phyloP scores from a whole-genome alignment of 2,888 invertebrate species.

The Conomelus anceps region DNA sequence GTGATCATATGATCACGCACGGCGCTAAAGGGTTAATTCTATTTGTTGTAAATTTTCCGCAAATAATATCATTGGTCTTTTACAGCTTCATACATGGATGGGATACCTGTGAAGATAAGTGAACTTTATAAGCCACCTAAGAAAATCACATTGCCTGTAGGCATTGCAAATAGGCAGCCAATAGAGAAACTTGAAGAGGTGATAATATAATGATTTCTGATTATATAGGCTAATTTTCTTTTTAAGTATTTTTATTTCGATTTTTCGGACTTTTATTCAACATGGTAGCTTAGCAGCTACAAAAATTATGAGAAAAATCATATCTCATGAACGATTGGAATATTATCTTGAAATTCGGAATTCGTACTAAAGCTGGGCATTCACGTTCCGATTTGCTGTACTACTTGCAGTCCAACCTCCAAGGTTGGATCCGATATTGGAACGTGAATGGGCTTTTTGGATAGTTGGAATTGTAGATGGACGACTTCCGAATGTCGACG shows the following conservation, averaged over 20 bases:
- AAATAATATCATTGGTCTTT: background rate
- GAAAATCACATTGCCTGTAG: constrained; percentile 54
- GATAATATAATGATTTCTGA: constrained; percentile 16
- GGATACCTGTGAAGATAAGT: constrained; percentile 80
- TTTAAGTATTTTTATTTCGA: background rate
- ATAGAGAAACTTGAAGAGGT: constrained; percentile 33
- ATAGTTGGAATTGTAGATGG: no score
- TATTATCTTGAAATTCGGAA: no score
- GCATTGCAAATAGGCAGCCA: constrained; percentile 47
- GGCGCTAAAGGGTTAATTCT: background rate
- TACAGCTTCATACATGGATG: constrained; percentile 60
- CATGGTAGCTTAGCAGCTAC: no score
- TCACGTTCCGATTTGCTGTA: no score
- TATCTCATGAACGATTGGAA: no score
- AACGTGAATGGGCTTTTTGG: no score
- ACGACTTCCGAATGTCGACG: no score
- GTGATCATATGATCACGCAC: no score
- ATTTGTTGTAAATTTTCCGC: background rate
- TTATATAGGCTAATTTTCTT: background rate
- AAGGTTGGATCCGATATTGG: no score
- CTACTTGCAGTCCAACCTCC: no score
- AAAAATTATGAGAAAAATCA: no score
- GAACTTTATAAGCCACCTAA: constrained; percentile 80
- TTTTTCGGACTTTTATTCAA: background rate
- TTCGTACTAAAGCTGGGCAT: no score